Evolutionary conservation across 1,140 invertebrate species (phyloP), one percentile per base, ranked within the genome.

Genomic region (Nixonia krombeini): DNA sequence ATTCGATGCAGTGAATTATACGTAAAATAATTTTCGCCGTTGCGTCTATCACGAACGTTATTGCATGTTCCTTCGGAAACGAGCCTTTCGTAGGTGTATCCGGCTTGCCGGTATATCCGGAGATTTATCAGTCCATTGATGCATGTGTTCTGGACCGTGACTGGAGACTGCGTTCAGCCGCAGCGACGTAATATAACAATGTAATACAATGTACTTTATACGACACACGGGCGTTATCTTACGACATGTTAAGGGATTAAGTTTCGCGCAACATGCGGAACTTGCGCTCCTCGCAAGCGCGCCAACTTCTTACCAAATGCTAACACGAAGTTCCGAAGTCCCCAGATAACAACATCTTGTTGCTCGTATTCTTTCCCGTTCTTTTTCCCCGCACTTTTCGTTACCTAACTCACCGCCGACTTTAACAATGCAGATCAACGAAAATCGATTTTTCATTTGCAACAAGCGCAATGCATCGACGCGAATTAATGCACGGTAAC

Each of bases 181-280:
- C 33, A 10, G 3, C 9, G 29, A 33, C 8, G 29, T 33, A 15
- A 31, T 56, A 61, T 61, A 66, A 72, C 56, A 33, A 25, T 28
- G 53, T 51, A 31, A 45, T 31, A 35, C 62, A 70, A 73, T 72
- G 71, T 68, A 73, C 58, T 63, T 68, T 69, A 64, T 47, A 52
- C 51, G 64, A 23, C 10, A 47, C 52, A 69, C 53, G 51, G 55
- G 53, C 50, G 58, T 73, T 72, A 73, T 73, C 70, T 73, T 72
- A 64, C 47, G 61, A 65, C 65, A 59, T 61, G 40, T 53, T 51
- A 55, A 31, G 40, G 71, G 70, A 72, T 73, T 73, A 72, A 73
- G 70, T 72, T 69, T 65, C 44, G 51, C 58, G 69, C 58, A 59
- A 49, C 52, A 37, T 16, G 31, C 50, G 56, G 40, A 55, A 64